Conservation (phyloP, 2,113 vertebrate genomes). For the Mobula hypostoma region DNA sequence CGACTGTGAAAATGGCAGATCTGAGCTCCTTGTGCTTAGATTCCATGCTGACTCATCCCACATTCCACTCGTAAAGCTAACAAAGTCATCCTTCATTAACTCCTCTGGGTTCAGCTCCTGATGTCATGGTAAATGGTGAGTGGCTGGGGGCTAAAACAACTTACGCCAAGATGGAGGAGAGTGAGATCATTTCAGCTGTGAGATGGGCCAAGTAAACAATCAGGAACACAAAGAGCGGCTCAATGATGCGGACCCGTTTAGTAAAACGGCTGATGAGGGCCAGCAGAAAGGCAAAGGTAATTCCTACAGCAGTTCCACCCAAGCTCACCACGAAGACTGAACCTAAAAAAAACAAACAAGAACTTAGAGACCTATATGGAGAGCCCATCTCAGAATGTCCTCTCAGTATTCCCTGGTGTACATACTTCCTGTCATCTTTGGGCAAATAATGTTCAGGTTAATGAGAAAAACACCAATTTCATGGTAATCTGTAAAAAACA, state of each 20-base stretch:
- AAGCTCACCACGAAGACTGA: constrained; percentile 92
- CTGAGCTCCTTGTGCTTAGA: not conserved
- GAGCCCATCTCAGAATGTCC: not conserved
- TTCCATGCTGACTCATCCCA: not conserved
- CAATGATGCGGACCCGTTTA: constrained; percentile 93
- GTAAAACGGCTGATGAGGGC: constrained; percentile 90
- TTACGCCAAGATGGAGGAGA: constrained; percentile 93
- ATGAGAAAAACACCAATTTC: not conserved
- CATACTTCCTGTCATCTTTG: not conserved
- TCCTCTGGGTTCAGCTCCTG: not conserved
- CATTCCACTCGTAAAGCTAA: not conserved
- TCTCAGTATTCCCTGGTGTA: not conserved
- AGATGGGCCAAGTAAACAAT: constrained; percentile 90
- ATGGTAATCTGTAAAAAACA: no score
- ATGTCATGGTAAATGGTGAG: not conserved
- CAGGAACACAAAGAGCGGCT: constrained; percentile 88
- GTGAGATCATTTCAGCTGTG: constrained; percentile 85
- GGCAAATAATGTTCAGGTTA: no score
- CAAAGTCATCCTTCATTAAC: not conserved
- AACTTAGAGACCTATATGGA: not conserved
- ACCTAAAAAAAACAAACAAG: constrained; percentile 51
- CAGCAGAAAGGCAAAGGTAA: constrained; percentile 85
- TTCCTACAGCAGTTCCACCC: constrained; percentile 81
- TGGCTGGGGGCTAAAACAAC: constrained; percentile 46
- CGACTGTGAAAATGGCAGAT: not conserved